A percentile compares a stretch with the other conserved stretches of the same genome.
Evolutionary conservation across 2,888 invertebrate genomes (phyloP).

Genomic region (Lasioglossum figueresi): DNA sequence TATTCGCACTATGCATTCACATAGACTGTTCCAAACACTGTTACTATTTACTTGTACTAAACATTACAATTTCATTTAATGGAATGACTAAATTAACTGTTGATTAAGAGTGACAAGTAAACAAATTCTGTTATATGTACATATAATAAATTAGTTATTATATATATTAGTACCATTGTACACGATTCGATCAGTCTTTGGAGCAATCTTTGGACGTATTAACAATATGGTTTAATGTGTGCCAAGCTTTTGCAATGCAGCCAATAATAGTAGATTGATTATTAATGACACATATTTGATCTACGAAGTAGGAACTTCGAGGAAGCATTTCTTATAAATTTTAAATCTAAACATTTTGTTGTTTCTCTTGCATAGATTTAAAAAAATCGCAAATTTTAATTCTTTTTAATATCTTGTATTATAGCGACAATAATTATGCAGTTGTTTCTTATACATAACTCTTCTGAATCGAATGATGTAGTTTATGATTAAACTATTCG

Average conservation of each 20-base stretch:
- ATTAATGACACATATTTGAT: background rate
- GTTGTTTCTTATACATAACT: background rate
- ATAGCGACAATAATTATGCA: background rate
- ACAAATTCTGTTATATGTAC: background rate
- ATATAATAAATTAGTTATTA: background rate
- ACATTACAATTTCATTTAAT: background rate
- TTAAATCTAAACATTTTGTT: background rate
- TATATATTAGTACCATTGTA: background rate
- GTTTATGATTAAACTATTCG: background rate
- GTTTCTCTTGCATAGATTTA: background rate
- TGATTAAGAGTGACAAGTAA: background rate
- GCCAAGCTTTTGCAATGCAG: conserved; percentile 20
- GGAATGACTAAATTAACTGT: background rate
- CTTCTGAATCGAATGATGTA: background rate
- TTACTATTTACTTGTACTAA: background rate
- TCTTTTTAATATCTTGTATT: background rate
- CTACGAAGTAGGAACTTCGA: background rate
- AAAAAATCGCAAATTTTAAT: background rate
- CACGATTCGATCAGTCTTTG: background rate
- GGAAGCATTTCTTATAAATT: background rate
- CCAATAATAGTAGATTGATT: conserved; percentile 10
- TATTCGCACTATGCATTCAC: background rate
- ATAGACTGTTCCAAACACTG: conserved; percentile 5
- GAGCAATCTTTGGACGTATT: background rate
- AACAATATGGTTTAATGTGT: background rate